Base-by-base conservation (phyloP, 2,797 vertebrate species). In the Anguilla pacifica region DNA sequence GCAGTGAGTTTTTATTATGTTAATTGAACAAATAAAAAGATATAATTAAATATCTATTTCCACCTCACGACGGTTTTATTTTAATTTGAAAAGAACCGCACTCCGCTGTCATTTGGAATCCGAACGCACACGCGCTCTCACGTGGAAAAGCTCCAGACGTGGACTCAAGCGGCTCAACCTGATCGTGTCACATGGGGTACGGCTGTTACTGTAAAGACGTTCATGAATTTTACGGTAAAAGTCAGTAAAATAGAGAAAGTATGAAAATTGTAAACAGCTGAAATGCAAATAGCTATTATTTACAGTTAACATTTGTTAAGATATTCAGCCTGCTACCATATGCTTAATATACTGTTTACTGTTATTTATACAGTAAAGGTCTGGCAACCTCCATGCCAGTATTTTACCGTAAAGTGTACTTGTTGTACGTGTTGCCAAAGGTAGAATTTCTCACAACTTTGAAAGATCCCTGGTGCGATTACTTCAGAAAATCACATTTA, bases 1-100 rank as follows among this genome's bases (percentile, higher is more conserved):
- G 57, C 43, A 70, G 64, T 85, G 49, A 9, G 19, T 67, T 61
- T 79, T 70, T 88, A 88, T 88, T 85, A 79, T 85, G 83, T 87
- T 57, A 49, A 88, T 87, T 70, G 43, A 81, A 81, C 77, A 81
- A 35, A 81, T 81, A 81, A 81, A 77, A 81, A 13, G 19, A 49
- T 81, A 81, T 81, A 6, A 25, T 81, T 81, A 81, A 77, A 77
- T 19, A 39, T 39, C 72, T 0, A 19, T 77, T 35, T 5, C 13
- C 28, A 39, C 17, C 39, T 49, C 43, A 9, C 49, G 39, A 49
- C 7, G 19, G 39, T 46, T 81, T 81, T 25, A 49, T 49, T 74
- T 49, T 1, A 25, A 5, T 10, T 1, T 22, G 77, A 4, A 31
- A 25, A 49, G 43, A 25, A 10, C 3, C 9, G 43, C 1, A 15